These are phyloP conservation scores for Pteronotus mesoamericanus DNA, from an alignment of 2,797 vertebrate species.

Conservation along the genomic window DNA sequence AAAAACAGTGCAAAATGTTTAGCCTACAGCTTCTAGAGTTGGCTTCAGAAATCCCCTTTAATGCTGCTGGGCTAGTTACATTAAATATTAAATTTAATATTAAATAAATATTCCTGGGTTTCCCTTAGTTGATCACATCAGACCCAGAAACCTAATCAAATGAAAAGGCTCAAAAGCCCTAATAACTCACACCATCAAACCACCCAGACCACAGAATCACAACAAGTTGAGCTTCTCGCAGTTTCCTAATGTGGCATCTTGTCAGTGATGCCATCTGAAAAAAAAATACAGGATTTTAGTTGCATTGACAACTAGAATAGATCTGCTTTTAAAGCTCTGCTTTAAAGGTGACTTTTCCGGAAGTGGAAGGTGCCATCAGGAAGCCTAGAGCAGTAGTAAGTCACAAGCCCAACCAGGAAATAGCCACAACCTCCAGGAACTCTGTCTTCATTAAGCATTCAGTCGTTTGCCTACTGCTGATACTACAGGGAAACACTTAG, in stretches of 20 bases:
- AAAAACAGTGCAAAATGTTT: constrained; percentile 59
- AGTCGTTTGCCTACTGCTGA: not conserved
- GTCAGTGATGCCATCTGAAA: not conserved
- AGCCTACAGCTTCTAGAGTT: not conserved
- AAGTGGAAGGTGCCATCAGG: not conserved
- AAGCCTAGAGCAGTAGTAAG: not conserved
- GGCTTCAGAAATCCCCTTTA: constrained; percentile 5
- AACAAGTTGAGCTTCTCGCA: not conserved
- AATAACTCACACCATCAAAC: not conserved
- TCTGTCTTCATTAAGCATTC: not conserved
- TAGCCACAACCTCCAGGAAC: not conserved
- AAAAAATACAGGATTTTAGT: not conserved
- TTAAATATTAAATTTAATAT: constrained; percentile 11
- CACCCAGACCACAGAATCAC: not conserved
- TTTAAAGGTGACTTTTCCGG: not conserved
- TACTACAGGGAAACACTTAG: not conserved
- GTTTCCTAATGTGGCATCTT: not conserved
- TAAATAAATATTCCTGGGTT: not conserved
- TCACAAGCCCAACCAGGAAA: not conserved
- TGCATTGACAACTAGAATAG: not conserved
- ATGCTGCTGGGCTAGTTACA: not conserved
- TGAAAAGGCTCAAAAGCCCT: not conserved
- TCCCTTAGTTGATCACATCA: constrained; percentile 6
- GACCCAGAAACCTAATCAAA: constrained; percentile 29
- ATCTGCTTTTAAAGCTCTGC: constrained; percentile 39